Evolutionary conservation across 1,140 invertebrate genomes (phyloP), one percentile per base, ranked within the genome.

Genomic region (Drusus annulatus): DNA sequence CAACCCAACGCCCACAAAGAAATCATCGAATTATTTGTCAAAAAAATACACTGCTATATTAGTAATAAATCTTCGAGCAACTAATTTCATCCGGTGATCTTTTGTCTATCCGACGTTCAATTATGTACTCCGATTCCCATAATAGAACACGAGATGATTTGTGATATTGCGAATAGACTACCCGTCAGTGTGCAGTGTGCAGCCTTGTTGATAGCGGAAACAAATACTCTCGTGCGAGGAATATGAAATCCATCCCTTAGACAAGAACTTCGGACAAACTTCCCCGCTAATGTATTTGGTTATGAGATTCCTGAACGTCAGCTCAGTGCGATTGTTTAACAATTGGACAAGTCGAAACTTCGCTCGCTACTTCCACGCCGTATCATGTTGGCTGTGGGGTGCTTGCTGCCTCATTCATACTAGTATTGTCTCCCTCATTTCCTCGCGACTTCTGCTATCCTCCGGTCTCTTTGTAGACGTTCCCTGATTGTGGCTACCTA

Each of bases 311-410:
- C 31, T 16, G 50, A 50, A 69, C 65, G 65, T 69, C 65, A 50
- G 65, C n/a, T 69, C 31, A 69, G 65, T 17, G 21, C 45, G 65
- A 69, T 69, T 69, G 65, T 69, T 69, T n/a, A 69, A 69, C 65
- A 69, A 51, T 69, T 69, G 36, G 65, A 19, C 2, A 45, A 69
- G 65, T 3, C 36, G 6, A 69, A 69, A 69, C 31, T 69, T 69
- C 60, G 4, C 65, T n/a, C 65, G 36, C 16, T 50, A 36, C 51
- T 16, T 6, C 36, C 8, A 16, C 21, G 21, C 1, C 62, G 25
- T 16, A 15, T 17, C 8, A 16, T n/a, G 54, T 17, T n/a, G 0
- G 19, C n/a, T 21, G 3, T 13, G 17, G 13, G 10, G 13, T 16
- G 25, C 10, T 65, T 31, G 62, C 36, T 65, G 1, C 25, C 62